Conservation (phyloP, 2,797 vertebrate species). For the Hapalemur alaotrensis region DNA sequence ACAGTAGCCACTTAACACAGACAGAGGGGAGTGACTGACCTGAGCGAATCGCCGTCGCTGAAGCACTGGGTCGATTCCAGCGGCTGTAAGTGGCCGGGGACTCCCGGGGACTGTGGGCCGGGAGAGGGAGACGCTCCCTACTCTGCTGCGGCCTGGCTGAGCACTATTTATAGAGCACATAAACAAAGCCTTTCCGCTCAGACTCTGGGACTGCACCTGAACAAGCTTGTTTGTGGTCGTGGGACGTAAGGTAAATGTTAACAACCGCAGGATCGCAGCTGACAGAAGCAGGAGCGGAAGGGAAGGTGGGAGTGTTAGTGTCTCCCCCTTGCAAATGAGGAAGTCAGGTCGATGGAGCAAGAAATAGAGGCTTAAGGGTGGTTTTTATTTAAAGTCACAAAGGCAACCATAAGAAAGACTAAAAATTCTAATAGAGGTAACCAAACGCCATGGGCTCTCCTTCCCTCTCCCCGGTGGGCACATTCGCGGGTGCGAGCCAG, state of each 20-base stretch:
- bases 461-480: no score
- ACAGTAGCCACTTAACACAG: fast-evolving
- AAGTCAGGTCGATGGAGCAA: neutral
- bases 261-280: neutral
- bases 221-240: conserved; percentile 41
- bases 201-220: conserved; percentile 39
- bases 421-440: no score
- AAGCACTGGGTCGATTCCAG: neutral
- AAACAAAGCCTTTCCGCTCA: conserved; percentile 23
- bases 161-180: neutral
- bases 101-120: neutral
- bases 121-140: neutral
- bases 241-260: conserved; percentile 35
- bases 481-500: fast-evolving
- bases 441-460: neutral
- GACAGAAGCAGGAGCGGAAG: neutral
- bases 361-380: neutral
- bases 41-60: no score
- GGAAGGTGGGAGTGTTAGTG: neutral
- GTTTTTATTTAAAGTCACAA: neutral
- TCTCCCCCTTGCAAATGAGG: neutral
- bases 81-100: neutral
- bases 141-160: neutral
- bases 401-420: neutral
- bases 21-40: neutral